Conservation (phyloP, 2,888 invertebrate species). For the Eupithecia vulgata region DNA sequence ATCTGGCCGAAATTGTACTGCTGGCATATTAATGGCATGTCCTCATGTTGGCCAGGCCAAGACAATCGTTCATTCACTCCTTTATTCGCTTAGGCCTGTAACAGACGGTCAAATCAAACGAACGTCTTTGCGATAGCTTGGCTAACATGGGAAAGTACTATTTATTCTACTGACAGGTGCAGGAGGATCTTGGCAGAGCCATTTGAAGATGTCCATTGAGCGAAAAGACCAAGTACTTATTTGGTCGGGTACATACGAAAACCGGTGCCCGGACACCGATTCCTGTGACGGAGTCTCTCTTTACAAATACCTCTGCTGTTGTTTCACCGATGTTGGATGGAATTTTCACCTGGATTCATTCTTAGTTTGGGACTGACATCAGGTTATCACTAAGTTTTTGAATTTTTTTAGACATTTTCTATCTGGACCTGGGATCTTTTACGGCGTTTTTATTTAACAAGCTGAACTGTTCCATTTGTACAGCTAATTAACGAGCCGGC, state of each 20-base stretch:
- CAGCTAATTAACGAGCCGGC: conserved; percentile 41
- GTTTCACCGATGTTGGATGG: neutral
- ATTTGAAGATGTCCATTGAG: neutral
- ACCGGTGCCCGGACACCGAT: neutral
- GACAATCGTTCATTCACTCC: neutral
- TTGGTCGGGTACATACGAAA: neutral
- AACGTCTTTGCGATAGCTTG: neutral
- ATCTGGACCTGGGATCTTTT: neutral
- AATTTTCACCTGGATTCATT: neutral
- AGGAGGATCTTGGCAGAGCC: neutral
- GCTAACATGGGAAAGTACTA: neutral
- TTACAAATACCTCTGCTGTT: neutral
- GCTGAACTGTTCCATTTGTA: neutral
- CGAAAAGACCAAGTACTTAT: neutral
- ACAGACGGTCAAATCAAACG: neutral
- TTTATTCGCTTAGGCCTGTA: neutral
- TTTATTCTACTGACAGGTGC: neutral
- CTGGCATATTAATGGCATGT: neutral
- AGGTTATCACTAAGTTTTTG: neutral
- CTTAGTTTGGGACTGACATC: neutral
- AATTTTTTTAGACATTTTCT: neutral
- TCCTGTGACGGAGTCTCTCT: neutral
- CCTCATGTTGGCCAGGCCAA: neutral
- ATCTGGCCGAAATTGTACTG: neutral
- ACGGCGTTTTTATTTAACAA: conserved; percentile 16